phyloP scores from a whole-genome alignment of 2,797 vertebrate species.

The Tympanoctomys barrerae region DNA sequence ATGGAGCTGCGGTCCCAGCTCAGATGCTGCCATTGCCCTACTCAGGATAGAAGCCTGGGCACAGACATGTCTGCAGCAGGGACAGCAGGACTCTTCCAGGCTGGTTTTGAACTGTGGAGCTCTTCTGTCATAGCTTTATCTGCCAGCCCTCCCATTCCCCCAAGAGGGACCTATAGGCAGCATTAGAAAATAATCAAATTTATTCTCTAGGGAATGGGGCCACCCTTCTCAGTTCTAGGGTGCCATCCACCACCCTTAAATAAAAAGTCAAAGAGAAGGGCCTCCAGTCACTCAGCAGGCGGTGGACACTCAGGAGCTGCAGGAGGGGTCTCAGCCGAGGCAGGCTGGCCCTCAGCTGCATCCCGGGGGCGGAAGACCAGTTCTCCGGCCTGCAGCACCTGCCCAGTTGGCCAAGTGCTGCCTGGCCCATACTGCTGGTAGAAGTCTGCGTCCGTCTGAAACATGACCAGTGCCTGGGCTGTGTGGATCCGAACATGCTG shows the following conservation, averaged over 20 bases:
- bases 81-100: background rate
- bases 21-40: background rate
- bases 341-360: slow-evolving; percentile 67
- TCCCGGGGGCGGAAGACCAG: slow-evolving; percentile 92
- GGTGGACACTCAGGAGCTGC: slow-evolving; percentile 76
- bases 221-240: slow-evolving; percentile 63
- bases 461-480: slow-evolving; percentile 98
- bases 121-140: background rate
- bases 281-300: slow-evolving; percentile 74
- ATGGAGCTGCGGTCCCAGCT: background rate
- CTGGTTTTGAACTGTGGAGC: background rate
- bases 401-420: slow-evolving; percentile 93
- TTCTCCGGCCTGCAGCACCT: slow-evolving; percentile 94
- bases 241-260: slow-evolving; percentile 81
- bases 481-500: slow-evolving; percentile 99
- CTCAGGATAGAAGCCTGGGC: background rate
- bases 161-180: slow-evolving; percentile 69
- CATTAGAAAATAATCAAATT: slow-evolving; percentile 89
- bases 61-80: background rate
- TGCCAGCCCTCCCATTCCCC: slow-evolving; percentile 32
- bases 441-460: slow-evolving; percentile 97
- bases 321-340: slow-evolving; percentile 76
- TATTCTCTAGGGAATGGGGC: slow-evolving; percentile 84
- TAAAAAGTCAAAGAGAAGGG: slow-evolving; percentile 73
- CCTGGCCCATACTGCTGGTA: slow-evolving; percentile 93